phyloP scores from a whole-genome alignment of 2,888 invertebrate species.

The Branchellion lobata region DNA sequence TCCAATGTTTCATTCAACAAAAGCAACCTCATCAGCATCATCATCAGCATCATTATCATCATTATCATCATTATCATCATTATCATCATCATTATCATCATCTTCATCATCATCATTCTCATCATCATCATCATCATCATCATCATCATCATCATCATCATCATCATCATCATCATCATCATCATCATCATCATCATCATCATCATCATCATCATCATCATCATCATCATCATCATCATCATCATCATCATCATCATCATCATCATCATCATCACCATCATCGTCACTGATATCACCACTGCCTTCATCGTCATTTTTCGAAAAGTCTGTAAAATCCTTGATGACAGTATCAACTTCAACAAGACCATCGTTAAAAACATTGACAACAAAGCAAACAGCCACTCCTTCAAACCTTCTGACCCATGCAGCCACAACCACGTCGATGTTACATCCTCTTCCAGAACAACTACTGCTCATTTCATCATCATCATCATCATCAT shows the following conservation, averaged over 20 bases:
- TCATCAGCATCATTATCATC: no score
- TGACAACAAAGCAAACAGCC: no score
- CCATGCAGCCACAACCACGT: no score
- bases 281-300: conserved; percentile 24
- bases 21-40: no score
- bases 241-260: conserved; percentile 32
- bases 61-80: conserved; percentile 4
- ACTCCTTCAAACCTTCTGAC: no score
- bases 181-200: conserved; percentile 27
- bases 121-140: conserved; percentile 21
- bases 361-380: not conserved
- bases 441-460: no score
- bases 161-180: conserved; percentile 27
- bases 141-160: conserved; percentile 25
- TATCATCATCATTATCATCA: conserved; percentile 9
- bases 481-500: conserved; percentile 29
- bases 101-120: conserved; percentile 12
- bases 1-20: no score
- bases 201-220: conserved; percentile 31
- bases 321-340: no score
- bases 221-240: conserved; percentile 17
- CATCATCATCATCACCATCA: conserved; percentile 37
- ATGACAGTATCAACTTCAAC: not conserved
- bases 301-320: conserved; percentile 30
- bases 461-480: not conserved